Evolutionary conservation across 1,140 invertebrate genomes (phyloP), one percentile per base, ranked within the genome.

Genomic region (Heliconius congener): DNA sequence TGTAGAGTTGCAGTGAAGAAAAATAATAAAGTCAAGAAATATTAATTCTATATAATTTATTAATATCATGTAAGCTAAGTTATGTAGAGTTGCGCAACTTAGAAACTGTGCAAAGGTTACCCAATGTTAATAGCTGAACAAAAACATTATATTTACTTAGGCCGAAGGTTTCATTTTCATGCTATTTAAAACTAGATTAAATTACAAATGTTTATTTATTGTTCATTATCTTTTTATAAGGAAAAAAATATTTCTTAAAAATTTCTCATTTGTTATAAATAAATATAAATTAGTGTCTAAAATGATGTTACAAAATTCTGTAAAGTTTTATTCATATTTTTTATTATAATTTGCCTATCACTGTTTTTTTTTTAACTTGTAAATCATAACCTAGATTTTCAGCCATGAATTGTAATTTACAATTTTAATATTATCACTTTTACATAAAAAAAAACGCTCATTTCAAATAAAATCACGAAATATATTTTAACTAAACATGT

Each of bases 91-190:
- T 72, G 37, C 71, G 71, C n/a, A 72, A 72, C 19, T 39, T 72
- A 72, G 34, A 72, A 72, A 72, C 71, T 72, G 71, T 72, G 71
- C 71, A 72, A 72, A 72, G 71, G 71, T 72, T 72, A 42, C 37
- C n/a, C 71, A 72, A 72, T 72, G 71, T 72, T 72, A 42, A 72
- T 71, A 34, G 55, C 60, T 66, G 60, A 66, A 11, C n/a, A 66
- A 66, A 66, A 66, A 66, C 60, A 66, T 30, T 16, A 66, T 66
- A 66, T 66, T 66, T 30, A 66, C 60, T 66, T 66, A 66, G 27
- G 60, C 60, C 13, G 23, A 66, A 66, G 60, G 60, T 66, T 66
- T 66, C 9, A 66, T 27, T 66, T 66, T 30, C 23, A 66, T 27
- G 27, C 60, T 27, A 66, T 16, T 66, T 66, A 18, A 27, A 66